Conservation (phyloP, 1,140 invertebrate genomes). For the Mya arenaria region DNA sequence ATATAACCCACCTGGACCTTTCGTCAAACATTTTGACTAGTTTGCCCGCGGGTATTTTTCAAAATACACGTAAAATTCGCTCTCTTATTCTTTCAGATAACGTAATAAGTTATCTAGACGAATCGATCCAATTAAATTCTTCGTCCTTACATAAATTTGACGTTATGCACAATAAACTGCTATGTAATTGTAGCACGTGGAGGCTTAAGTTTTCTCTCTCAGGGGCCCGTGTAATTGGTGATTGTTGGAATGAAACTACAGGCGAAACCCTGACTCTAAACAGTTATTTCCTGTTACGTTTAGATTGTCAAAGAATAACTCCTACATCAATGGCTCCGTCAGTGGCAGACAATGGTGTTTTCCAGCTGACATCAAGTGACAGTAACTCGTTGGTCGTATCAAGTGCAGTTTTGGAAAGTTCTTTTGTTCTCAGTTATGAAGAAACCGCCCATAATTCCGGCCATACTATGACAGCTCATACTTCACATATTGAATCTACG, state of each 20-base stretch:
- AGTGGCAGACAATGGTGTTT: too few relatives aligned
- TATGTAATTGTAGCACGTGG: slow-evolving; percentile 11
- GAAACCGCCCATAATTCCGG: too few relatives aligned
- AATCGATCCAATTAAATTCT: slow-evolving; percentile 30
- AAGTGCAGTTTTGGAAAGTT: too few relatives aligned
- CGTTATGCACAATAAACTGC: slow-evolving; percentile 6
- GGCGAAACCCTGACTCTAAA: too few relatives aligned
- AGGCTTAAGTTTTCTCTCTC: background rate
- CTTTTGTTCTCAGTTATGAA: too few relatives aligned
- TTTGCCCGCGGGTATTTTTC: slow-evolving; percentile 19
- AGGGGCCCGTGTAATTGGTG: background rate
- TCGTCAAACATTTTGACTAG: slow-evolving; percentile 33
- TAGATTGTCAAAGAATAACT: too few relatives aligned
- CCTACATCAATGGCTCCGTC: too few relatives aligned
- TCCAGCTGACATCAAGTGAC: too few relatives aligned
- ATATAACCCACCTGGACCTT: slow-evolving; percentile 2
- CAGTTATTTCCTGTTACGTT: too few relatives aligned
- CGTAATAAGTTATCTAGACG: background rate
- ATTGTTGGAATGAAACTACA: slow-evolving; percentile 16
- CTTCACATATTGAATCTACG: too few relatives aligned
- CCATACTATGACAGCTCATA: too few relatives aligned
- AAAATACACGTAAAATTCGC: background rate
- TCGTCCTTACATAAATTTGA: slow-evolving; percentile 16
- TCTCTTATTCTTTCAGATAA: slow-evolving; percentile 30
- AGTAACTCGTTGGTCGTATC: too few relatives aligned